Conservation (phyloP, 2,797 vertebrate genomes). For the Aselliscus stoliczkanus region DNA sequence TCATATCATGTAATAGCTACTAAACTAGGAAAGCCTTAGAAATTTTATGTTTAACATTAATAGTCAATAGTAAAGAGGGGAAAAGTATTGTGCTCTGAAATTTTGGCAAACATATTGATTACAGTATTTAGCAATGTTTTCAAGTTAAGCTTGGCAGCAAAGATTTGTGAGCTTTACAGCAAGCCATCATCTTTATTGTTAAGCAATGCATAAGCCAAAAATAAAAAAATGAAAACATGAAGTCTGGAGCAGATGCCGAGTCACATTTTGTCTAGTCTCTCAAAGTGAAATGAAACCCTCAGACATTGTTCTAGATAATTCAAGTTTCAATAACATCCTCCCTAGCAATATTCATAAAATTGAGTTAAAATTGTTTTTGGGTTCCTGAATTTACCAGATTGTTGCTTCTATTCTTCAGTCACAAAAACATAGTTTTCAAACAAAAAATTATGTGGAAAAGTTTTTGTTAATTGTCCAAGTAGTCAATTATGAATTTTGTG, state of each 20-base stretch:
- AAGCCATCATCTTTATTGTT: slow-evolving; percentile 41
- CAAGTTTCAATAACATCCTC: slow-evolving; percentile 21
- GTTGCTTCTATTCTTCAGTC: slow-evolving; percentile 14
- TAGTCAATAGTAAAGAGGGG: not conserved
- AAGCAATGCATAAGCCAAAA: not conserved
- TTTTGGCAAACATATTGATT: slow-evolving; percentile 37
- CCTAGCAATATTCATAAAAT: slow-evolving; percentile 36
- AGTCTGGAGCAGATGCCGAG: not conserved
- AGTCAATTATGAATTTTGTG: slow-evolving; percentile 36
- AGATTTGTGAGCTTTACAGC: slow-evolving; percentile 38
- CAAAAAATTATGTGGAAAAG: slow-evolving; percentile 32
- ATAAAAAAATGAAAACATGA: not conserved
- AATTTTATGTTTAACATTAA: slow-evolving; percentile 7
- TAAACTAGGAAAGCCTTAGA: slow-evolving; percentile 17
- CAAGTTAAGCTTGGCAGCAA: slow-evolving; percentile 45
- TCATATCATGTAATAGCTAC: slow-evolving; percentile 49
- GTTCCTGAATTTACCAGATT: not conserved
- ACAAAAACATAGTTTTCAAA: slow-evolving; percentile 15
- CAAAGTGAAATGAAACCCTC: slow-evolving; percentile 31
- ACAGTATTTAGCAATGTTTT: slow-evolving; percentile 44
- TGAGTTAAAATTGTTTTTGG: not conserved
- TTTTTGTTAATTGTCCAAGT: not conserved
- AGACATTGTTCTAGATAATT: slow-evolving; percentile 13
- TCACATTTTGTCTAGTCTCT: slow-evolving; percentile 7
- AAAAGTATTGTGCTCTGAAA: slow-evolving; percentile 10